phyloP scores from a whole-genome alignment of 2,113 vertebrate genomes.

The Antechinus stuartii region DNA sequence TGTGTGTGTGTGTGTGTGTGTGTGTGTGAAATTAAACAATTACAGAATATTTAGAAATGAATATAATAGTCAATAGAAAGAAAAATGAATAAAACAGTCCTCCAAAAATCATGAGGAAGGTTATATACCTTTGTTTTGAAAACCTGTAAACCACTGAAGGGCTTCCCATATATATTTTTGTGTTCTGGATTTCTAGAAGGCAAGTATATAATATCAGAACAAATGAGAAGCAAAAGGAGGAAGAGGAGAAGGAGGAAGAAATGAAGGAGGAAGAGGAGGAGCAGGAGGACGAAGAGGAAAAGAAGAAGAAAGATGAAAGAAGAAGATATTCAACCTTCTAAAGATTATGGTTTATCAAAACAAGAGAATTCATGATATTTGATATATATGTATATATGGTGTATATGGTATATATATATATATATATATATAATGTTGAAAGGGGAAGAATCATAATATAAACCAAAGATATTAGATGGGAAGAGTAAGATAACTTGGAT shows the following conservation, averaged over 20 bases:
- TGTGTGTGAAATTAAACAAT: not conserved
- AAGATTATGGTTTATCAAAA: too few species aligned
- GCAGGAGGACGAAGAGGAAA: too few species aligned
- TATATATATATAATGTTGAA: not conserved
- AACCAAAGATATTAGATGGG: not conserved
- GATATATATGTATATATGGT: too few species aligned
- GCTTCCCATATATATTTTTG: not conserved
- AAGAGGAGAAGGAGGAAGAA: too few species aligned
- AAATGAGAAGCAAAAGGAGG: too few species aligned
- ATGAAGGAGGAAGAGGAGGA: too few species aligned
- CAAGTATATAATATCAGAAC: not conserved
- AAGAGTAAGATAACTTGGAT: too few species aligned
- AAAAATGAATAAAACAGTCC: not conserved
- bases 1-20: not conserved
- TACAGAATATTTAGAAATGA: not conserved
- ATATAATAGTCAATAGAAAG: not conserved
- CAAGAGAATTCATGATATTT: not conserved
- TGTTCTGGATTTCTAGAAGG: not conserved
- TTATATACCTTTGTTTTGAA: not conserved
- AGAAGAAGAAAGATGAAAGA: too few species aligned
- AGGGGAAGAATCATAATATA: constrained; percentile 12
- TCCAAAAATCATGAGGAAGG: not conserved
- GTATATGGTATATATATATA: too few species aligned
- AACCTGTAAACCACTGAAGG: not conserved
- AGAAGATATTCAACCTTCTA: too few species aligned